phyloP scores from a whole-genome alignment of 2,888 invertebrate genomes.

The Cataglyphis albicans region DNA sequence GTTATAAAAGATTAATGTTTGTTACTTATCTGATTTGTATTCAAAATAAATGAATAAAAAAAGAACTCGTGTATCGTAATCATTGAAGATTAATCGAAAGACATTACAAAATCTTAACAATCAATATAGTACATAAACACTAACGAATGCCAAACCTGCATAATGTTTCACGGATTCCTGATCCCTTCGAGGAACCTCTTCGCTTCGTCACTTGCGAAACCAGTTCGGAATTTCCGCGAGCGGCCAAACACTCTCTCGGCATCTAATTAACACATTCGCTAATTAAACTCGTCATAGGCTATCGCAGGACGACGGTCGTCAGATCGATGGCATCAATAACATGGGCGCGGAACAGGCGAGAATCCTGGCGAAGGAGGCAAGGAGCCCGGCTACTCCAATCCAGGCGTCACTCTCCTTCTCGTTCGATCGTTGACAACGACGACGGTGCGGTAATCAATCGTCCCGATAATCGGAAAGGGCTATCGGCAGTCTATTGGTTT shows the following conservation, averaged over 20 bases:
- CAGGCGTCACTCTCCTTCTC: neutral
- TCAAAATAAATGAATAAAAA: neutral
- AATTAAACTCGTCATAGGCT: neutral
- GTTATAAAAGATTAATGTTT: neutral
- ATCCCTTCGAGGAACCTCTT: neutral
- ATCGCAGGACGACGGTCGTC: constrained; percentile 70
- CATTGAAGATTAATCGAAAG: neutral
- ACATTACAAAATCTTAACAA: neutral
- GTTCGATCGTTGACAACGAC: neutral
- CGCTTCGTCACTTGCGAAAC: neutral
- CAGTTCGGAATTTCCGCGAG: neutral
- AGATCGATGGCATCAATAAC: constrained; percentile 83
- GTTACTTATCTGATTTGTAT: neutral
- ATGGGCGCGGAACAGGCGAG: constrained; percentile 78
- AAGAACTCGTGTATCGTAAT: neutral
- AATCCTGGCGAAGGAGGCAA: constrained; percentile 70
- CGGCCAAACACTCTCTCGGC: neutral
- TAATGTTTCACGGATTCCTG: neutral
- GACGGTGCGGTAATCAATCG: constrained; percentile 75
- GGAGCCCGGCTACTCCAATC: neutral
- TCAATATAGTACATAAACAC: neutral
- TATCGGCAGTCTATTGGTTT: constrained; percentile 86
- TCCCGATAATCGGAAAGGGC: constrained; percentile 83
- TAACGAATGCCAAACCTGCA: neutral
- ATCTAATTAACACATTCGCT: neutral